These are phyloP conservation scores for Menidia menidia DNA, from an alignment of 2,797 vertebrate genomes.

Conservation along the genomic window DNA sequence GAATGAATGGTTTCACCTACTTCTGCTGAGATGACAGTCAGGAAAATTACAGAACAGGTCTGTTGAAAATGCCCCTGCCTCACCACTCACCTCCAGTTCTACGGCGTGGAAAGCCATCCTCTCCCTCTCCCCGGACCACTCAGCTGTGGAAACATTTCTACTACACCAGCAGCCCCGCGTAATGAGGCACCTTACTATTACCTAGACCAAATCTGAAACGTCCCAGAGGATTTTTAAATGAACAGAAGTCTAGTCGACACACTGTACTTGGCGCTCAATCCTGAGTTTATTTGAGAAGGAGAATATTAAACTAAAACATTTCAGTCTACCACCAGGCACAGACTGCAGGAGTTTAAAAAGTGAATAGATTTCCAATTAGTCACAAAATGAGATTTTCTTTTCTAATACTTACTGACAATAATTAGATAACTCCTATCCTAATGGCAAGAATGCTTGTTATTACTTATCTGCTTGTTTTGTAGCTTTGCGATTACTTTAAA, in stretches of 20 bases:
- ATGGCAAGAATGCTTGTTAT: too few relatives aligned
- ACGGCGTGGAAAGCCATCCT: conserved; percentile 45
- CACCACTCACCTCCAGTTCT: conserved; percentile 46
- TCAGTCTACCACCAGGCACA: background rate
- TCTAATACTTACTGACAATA: too few relatives aligned
- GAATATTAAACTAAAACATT: background rate
- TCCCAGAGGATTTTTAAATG: conserved; percentile 28
- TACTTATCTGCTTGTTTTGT: too few relatives aligned
- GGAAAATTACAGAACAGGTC: conserved; percentile 20
- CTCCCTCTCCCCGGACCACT: conserved; percentile 31
- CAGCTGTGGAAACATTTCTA: conserved; percentile 53
- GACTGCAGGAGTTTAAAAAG: background rate
- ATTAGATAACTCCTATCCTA: too few relatives aligned
- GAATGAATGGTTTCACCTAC: conserved; percentile 34
- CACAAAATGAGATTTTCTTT: too few relatives aligned
- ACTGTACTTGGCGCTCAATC: conserved; percentile 18
- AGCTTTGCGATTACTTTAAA: too few relatives aligned
- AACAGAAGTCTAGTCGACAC: conserved; percentile 13
- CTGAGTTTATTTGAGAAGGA: background rate
- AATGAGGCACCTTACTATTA: conserved; percentile 63
- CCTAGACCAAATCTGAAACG: conserved; percentile 39
- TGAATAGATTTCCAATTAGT: too few relatives aligned
- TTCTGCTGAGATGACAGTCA: conserved; percentile 51
- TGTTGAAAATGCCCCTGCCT: conserved; percentile 37
- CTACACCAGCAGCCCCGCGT: conserved; percentile 50